These are phyloP conservation scores for Synanthedon myopaeformis DNA, from an alignment of 2,888 invertebrate genomes.

Conservation along the genomic window DNA sequence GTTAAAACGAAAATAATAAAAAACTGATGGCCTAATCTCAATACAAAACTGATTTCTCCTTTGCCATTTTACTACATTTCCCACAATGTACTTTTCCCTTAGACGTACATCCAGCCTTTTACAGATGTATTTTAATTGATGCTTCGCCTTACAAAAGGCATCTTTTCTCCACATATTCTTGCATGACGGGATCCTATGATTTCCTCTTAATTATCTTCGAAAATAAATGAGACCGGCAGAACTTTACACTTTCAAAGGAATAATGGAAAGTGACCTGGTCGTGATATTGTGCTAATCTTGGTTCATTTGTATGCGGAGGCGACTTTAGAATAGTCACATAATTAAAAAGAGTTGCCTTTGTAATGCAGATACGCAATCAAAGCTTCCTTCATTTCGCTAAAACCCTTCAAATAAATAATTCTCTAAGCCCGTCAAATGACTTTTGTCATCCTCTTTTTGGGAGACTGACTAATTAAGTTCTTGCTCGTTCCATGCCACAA, in stretches of 20 bases:
- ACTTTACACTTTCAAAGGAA: conserved; percentile 26
- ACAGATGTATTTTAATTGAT: too few species aligned
- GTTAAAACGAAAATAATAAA: too few species aligned
- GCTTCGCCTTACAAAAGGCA: too few species aligned
- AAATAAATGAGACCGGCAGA: conserved; percentile 19
- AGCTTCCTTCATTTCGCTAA: conserved; percentile 24
- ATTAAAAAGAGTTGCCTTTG: conserved; percentile 58
- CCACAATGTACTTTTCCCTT: too few species aligned
- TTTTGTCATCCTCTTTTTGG: conserved; percentile 20
- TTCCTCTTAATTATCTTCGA: conserved; percentile 20
- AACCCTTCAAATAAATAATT: conserved; percentile 41
- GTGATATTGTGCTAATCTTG: conserved; percentile 35
- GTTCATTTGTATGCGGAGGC: conserved; percentile 48
- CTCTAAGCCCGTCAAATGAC: conserved; percentile 13
- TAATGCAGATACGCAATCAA: conserved; percentile 53
- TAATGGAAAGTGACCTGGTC: conserved; percentile 23
- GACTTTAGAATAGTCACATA: conserved; percentile 46
- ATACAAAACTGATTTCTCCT: too few species aligned
- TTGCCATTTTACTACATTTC: too few species aligned
- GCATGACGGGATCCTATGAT: background rate
- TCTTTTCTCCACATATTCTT: too few species aligned
- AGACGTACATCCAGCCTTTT: too few species aligned
- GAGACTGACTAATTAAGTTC: conserved; percentile 23
- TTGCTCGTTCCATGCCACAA: conserved; percentile 11
- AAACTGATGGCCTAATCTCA: too few species aligned